These are phyloP conservation scores for Aplysina aerophoba DNA, from an alignment of 37 sponge, comb jelly and placozoan species.

Conservation along the genomic window DNA sequence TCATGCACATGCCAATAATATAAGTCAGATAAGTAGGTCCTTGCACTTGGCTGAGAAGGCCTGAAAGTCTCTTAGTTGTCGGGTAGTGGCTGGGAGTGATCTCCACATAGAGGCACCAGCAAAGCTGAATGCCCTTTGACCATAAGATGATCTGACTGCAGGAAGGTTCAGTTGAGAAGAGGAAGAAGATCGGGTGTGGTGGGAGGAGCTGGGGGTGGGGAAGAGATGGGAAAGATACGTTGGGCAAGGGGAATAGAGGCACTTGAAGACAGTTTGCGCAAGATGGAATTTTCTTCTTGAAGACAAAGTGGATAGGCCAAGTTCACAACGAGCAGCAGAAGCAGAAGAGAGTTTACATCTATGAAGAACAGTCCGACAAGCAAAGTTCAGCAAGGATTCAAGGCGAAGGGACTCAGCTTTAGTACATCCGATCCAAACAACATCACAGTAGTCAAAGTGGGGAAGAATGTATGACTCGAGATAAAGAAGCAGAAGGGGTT, in stretches of 20 bases:
- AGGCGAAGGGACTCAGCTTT: not conserved
- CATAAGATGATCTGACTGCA: too few species aligned
- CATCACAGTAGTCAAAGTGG: constrained; percentile 2
- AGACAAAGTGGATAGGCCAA: not conserved
- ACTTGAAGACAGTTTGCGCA: not conserved
- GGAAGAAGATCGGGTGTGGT: too few species aligned
- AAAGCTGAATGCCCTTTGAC: too few species aligned
- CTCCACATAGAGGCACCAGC: too few species aligned
- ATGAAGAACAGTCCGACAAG: not conserved
- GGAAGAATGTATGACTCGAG: constrained; percentile 1
- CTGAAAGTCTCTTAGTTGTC: too few species aligned
- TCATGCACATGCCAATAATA: too few species aligned
- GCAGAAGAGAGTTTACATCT: not conserved
- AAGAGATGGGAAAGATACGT: not conserved
- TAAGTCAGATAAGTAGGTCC: too few species aligned
- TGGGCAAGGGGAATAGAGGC: not conserved
- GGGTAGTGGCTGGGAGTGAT: too few species aligned
- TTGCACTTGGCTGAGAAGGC: too few species aligned
- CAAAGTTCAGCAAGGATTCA: constrained; percentile 2
- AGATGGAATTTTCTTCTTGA: constrained; percentile 8
- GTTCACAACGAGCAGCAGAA: not conserved
- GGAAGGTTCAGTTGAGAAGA: too few species aligned
- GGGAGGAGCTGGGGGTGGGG: too few species aligned
- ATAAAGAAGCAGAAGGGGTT: not conserved
- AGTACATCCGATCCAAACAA: constrained; percentile 5